These are phyloP conservation scores for Sinonovacula constricta DNA, from an alignment of 1,140 invertebrate species.

Conservation along the genomic window DNA sequence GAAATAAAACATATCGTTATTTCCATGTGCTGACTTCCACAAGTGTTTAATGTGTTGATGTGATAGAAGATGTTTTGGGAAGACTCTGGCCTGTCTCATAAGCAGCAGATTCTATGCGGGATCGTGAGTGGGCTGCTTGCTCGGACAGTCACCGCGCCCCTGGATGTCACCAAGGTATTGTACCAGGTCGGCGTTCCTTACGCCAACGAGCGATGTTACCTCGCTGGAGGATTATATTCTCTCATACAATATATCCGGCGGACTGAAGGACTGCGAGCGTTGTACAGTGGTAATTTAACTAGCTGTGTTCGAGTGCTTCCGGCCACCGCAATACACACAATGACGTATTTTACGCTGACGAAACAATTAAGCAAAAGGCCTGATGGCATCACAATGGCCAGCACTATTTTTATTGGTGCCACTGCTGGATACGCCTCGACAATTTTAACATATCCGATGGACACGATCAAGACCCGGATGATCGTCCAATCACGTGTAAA, in stretches of 20 bases:
- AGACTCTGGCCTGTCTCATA: conserved; percentile 8
- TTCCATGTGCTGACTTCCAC: too few species aligned
- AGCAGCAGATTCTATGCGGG: conserved; percentile 11
- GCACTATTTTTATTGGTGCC: conserved; percentile 3
- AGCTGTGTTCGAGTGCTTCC: conserved; percentile 26
- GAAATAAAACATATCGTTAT: too few species aligned
- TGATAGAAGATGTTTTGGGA: conserved; percentile 15
- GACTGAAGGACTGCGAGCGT: conserved; percentile 3
- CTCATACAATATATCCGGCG: background rate
- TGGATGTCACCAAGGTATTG: conserved; percentile 33
- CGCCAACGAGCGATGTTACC: background rate
- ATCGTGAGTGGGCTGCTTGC: conserved; percentile 10
- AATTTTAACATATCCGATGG: conserved; percentile 26
- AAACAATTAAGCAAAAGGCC: background rate
- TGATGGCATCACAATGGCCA: conserved; percentile 10
- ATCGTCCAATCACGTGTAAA: conserved; percentile 1
- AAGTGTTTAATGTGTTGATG: too few species aligned
- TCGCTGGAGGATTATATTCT: background rate
- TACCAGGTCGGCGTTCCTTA: conserved; percentile 19
- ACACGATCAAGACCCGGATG: conserved; percentile 34
- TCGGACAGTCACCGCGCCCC: conserved; percentile 20
- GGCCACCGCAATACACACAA: background rate
- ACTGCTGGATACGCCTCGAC: conserved; percentile 28
- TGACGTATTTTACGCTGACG: conserved; percentile 12
- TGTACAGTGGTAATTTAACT: conserved; percentile 29